A percentile compares a stretch with the other conserved stretches of the same genome.
phyloP scores from a whole-genome alignment of 2,113 vertebrate genomes.

The human region DNA sequence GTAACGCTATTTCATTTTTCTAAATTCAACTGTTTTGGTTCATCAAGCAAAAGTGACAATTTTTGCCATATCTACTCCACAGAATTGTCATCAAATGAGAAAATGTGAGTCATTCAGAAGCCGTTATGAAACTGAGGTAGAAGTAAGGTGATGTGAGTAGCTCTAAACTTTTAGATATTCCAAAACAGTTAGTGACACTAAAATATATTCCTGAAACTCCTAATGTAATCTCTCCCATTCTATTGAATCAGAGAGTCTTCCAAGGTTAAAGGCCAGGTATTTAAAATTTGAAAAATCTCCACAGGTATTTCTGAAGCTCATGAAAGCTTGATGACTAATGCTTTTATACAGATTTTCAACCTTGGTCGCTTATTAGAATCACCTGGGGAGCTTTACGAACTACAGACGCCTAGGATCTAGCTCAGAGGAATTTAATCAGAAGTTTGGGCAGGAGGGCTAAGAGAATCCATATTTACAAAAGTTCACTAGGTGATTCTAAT shows the following conservation, averaged over 20 bases:
- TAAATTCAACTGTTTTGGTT: not conserved
- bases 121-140: not conserved
- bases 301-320: slow-evolving; percentile 31
- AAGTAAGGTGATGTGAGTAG: not conserved
- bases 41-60: not conserved
- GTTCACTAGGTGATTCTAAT: not conserved
- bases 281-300: slow-evolving; percentile 20
- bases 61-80: not conserved
- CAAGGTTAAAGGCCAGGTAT: not conserved
- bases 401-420: not conserved
- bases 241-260: not conserved
- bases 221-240: not conserved
- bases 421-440: slow-evolving; percentile 31
- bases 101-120: not conserved
- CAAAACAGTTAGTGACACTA: not conserved
- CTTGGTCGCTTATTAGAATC: not conserved
- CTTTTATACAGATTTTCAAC: slow-evolving; percentile 12
- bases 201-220: slow-evolving; percentile 7
- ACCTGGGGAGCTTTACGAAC: not conserved
- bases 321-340: not conserved
- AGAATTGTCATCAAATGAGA: not conserved
- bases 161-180: not conserved
- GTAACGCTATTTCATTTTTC: not conserved
- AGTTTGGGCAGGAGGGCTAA: not conserved
- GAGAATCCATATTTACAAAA: not conserved